Evolutionary conservation across 2,797 vertebrate genomes (phyloP), one percentile per base, ranked within the genome.

Genomic region (Numenius phaeopus): DNA sequence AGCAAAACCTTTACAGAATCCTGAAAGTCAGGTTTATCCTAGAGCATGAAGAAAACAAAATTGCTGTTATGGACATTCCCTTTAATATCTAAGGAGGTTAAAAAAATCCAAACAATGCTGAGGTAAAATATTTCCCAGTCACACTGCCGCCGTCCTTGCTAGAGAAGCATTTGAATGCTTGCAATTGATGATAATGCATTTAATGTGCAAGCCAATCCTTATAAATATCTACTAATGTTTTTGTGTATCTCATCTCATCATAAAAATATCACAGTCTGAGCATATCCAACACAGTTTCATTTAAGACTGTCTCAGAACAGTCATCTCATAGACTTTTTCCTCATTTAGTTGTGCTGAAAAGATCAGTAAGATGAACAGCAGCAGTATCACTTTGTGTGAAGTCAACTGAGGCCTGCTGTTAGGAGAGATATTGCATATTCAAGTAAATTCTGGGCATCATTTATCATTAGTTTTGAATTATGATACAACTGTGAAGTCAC

Each of bases 21-120:
- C 89, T 98, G 98, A 96, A 99, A 99, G 96, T 99, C 99, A 92
- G 98, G 98, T 30, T 98, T 99, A 75, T 98, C 98, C 99, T 99
- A 96, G 27, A 95, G 91, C 7, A 67, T 46, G 83, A 91, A 83
- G 75, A 88, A 78, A 88, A 40, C 44, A 91, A 70, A 92, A 62
- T 20, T 61, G 21, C 83, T 84, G 76, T 72, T 94, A 84, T 9
- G 11, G 61, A 55, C 46, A 71, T 62, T 50, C 50, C 65, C 7
- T 62, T 37, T 30, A 27, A 26, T 26, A 44, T n/a, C 39, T 83
- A 76, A 64, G 15, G 30, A 86, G 15, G 42, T 80, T 89, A 81
- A 81, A 77, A 82, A 26, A 5, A 4, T 1, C 24, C 16, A 16
- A 50, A 69, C 14, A 83, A 40, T 10, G 26, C 8, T 47, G 50